Percentiles rank a stretch among this genome's conserved stretches.
phyloP scores from a whole-genome alignment of 1,140 invertebrate species.

The roundworm (Caenorhabditis elegans) region WBcel235 BX284604.4:699501-700000 shows the following conservation, averaged over 20 bases:
- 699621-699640: background rate
- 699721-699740: slow-evolving; percentile 16
- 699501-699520: background rate
- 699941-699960: background rate
- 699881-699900: background rate
- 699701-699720: background rate
- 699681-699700: background rate
- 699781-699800: background rate
- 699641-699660: background rate
- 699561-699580: background rate
- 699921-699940: background rate
- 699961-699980: background rate
- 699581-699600: background rate
- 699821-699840: background rate
- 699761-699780: background rate
- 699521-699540: too few relatives aligned
- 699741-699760: background rate
- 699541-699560: background rate
- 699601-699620: slow-evolving; percentile 28
- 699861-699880: background rate
- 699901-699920: slow-evolving; percentile 10
- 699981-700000: slow-evolving; percentile 18
- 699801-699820: slow-evolving; percentile 17
- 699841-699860: background rate
- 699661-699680: background rate